Conservation (phyloP, 2,888 invertebrate genomes). For the Tiphia femorata region DNA sequence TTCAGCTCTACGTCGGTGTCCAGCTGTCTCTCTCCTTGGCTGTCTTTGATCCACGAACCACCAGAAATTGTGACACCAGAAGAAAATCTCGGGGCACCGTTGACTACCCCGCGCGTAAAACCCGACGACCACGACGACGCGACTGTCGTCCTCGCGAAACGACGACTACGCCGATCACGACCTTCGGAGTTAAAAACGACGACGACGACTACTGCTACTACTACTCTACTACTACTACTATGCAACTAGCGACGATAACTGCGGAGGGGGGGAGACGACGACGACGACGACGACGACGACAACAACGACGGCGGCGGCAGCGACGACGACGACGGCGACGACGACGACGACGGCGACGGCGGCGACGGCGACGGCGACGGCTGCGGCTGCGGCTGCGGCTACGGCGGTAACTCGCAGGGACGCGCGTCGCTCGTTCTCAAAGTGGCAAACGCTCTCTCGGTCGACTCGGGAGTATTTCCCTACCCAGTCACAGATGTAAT, state of each 20-base stretch:
- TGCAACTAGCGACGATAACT: not conserved
- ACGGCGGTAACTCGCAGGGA: constrained; percentile 61
- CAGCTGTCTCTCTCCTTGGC: no score
- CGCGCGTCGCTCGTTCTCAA: constrained; percentile 66
- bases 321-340: constrained; percentile 13
- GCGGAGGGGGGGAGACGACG: not conserved
- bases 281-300: constrained; percentile 2
- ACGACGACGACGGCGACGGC: constrained; percentile 27
- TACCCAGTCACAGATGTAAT: constrained; percentile 70
- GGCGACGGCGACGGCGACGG: constrained; percentile 36
- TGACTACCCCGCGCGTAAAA: not conserved
- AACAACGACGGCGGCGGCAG: constrained; percentile 1
- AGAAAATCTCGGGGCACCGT: no score
- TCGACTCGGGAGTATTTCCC: constrained; percentile 68
- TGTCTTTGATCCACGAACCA: no score
- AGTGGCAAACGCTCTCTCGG: constrained; percentile 67
- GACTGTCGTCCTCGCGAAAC: constrained; percentile 1
- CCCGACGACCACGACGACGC: not conserved
- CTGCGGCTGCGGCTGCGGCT: constrained; percentile 69
- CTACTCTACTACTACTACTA: no score
- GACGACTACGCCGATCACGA: constrained; percentile 5
- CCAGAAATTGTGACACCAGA: no score
- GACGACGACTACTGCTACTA: constrained; percentile 5
- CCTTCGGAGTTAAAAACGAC: not conserved
- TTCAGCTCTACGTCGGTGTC: no score